These are phyloP conservation scores for Drosophila carrolli DNA, from an alignment of 1,140 invertebrate species.

Conservation along the genomic window DNA sequence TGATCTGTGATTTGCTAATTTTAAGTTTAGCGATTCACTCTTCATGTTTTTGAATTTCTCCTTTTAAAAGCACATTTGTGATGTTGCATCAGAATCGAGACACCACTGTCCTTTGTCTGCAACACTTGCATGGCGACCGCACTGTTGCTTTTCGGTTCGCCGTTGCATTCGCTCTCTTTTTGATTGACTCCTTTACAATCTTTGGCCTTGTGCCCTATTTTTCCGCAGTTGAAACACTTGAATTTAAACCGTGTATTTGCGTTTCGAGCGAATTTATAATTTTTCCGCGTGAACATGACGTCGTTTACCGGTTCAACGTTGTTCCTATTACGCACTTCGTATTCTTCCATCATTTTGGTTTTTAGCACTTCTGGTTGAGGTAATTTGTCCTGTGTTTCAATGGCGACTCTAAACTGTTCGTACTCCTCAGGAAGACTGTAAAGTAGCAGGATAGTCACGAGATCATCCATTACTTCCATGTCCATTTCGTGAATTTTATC, in stretches of 20 bases:
- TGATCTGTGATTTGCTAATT: constrained; percentile 5
- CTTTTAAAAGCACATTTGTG: constrained; percentile 4
- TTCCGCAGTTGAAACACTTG: not conserved
- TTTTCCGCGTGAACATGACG: not conserved
- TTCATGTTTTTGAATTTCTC: constrained; percentile 19
- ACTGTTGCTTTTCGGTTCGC: constrained; percentile 1
- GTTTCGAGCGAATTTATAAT: not conserved
- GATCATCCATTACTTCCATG: not conserved
- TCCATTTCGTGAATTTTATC: not conserved
- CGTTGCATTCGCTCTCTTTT: not conserved
- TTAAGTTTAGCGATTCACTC: constrained; percentile 3
- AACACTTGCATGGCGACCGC: not conserved
- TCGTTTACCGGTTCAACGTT: not conserved
- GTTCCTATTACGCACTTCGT: not conserved
- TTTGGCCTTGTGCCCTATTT: not conserved
- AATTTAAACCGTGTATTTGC: not conserved
- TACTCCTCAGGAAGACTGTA: not conserved
- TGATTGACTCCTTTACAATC: not conserved
- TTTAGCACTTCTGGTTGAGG: not conserved
- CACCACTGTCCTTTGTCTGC: not conserved
- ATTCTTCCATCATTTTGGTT: not conserved
- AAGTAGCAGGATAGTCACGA: too few species aligned
- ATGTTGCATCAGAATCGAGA: too few species aligned
- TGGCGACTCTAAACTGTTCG: not conserved
- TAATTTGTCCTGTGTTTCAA: constrained; percentile 1